Conservation (phyloP, 2,113 vertebrate genomes). For the Ceyx margarethae region DNA sequence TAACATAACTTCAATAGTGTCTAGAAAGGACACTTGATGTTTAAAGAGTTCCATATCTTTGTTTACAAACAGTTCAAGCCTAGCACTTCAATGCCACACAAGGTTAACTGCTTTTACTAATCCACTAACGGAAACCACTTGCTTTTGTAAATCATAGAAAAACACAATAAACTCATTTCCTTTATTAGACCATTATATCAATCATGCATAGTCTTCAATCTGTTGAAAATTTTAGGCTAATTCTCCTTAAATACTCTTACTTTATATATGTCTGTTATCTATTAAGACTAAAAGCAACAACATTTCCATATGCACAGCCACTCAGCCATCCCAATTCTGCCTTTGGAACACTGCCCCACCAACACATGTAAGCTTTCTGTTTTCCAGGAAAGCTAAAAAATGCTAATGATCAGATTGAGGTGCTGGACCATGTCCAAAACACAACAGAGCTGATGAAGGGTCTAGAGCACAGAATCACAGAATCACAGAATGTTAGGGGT, state of each 20-base stretch:
- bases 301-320: not conserved
- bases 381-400: not conserved
- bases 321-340: not conserved
- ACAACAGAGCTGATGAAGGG: too few species aligned
- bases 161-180: not conserved
- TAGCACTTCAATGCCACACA: not conserved
- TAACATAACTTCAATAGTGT: not conserved
- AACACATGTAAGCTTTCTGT: rapidly evolving
- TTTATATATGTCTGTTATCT: not conserved
- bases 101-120: not conserved
- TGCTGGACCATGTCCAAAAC: too few species aligned
- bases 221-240: not conserved
- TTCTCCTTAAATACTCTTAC: not conserved
- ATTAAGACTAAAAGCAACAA: not conserved
- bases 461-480: too few species aligned
- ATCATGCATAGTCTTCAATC: not conserved
- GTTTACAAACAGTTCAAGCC: not conserved
- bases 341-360: not conserved
- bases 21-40: not conserved
- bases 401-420: not conserved
- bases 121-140: not conserved
- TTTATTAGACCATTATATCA: not conserved
- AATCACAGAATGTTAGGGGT: too few species aligned
- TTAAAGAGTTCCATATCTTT: not conserved
- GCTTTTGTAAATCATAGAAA: not conserved